Conservation (phyloP, 2,888 invertebrate species). For the Ypsolopha sequella region DNA sequence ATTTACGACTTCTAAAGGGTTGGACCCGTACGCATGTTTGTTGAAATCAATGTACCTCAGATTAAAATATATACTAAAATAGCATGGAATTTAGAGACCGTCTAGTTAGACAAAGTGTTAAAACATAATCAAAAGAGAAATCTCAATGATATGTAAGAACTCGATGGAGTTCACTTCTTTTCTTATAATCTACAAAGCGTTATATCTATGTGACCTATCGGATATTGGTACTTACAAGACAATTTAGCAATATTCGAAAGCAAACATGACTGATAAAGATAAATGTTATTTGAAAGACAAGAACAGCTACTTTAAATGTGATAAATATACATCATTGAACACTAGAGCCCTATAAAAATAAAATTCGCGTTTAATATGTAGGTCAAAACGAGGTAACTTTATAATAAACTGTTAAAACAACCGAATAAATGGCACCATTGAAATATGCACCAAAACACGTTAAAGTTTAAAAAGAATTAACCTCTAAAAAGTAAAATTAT, state of each 20-base stretch:
- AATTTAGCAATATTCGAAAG: conserved; percentile 27
- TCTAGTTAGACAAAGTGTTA: conserved; percentile 34
- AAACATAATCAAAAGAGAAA: conserved; percentile 59
- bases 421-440: conserved; percentile 62
- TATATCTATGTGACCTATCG: conserved; percentile 31
- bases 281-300: neutral
- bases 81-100: conserved; percentile 45
- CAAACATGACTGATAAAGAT: neutral
- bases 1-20: conserved; percentile 63
- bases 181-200: conserved; percentile 62
- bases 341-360: conserved; percentile 7
- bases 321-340: conserved; percentile 1
- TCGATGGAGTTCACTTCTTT: conserved; percentile 59
- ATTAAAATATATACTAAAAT: conserved; percentile 33
- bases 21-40: conserved; percentile 67
- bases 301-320: neutral
- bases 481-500: neutral
- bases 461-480: neutral
- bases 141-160: conserved; percentile 70
- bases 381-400: conserved; percentile 36
- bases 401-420: conserved; percentile 55
- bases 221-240: conserved; percentile 42
- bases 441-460: conserved; percentile 47
- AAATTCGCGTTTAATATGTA: conserved; percentile 7
- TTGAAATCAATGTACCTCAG: conserved; percentile 44